Conservation (phyloP, 2,113 vertebrate species). For the Pomatostomus ruficeps region DNA sequence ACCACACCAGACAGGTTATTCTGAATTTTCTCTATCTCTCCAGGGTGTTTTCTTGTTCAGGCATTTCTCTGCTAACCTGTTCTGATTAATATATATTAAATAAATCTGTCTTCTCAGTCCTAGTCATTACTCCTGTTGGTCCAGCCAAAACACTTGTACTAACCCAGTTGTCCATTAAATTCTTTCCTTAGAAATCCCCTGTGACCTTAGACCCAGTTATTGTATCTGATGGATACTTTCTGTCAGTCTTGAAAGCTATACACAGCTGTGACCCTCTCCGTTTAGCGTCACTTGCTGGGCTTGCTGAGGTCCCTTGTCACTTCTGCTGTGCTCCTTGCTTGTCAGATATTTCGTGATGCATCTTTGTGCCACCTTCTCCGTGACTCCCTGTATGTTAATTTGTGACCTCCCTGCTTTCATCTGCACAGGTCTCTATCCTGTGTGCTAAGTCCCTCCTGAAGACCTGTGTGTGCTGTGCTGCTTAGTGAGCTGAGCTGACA, state of each 20-base stretch:
- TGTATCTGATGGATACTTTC: constrained; percentile 11
- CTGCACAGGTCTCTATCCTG: neutral
- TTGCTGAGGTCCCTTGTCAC: constrained; percentile 6
- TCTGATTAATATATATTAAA: neutral
- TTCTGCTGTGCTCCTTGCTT: neutral
- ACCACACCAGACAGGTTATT: neutral
- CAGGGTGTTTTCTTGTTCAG: neutral
- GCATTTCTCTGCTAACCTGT: neutral
- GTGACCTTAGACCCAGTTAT: neutral
- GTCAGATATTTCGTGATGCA: neutral
- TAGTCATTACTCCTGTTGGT: neutral
- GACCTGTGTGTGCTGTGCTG: neutral
- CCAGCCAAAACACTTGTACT: neutral
- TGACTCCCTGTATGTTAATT: neutral
- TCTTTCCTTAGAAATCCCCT: neutral
- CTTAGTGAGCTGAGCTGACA: neutral
- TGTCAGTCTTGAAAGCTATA: neutral
- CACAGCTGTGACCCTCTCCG: neutral
- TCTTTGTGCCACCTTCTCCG: neutral
- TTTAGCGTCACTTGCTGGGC: neutral
- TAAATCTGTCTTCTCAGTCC: neutral
- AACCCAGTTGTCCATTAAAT: neutral
- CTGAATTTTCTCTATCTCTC: neutral
- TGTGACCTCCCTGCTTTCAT: neutral
- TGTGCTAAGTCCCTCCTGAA: neutral